A percentile compares a stretch with the other conserved stretches of the same genome.
Conservation (phyloP, 2,113 vertebrate species). For the Athene noctua region DNA sequence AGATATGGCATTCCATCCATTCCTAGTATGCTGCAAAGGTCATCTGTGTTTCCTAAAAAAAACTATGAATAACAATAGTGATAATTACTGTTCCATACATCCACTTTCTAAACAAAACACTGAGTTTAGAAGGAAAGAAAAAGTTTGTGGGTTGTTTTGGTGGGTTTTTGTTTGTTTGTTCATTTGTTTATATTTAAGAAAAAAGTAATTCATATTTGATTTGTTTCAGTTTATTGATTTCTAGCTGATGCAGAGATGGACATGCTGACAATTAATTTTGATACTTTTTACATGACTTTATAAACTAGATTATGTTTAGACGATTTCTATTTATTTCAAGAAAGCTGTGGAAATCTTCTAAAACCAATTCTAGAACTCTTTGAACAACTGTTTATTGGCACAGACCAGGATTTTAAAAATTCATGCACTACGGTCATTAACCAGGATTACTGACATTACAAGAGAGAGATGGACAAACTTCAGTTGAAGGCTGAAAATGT, state of each 20-base stretch:
- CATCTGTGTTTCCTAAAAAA: background rate
- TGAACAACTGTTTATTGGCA: background rate
- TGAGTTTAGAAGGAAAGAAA: background rate
- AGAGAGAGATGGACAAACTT: background rate
- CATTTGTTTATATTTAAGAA: rapidly evolving
- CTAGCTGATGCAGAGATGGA: background rate
- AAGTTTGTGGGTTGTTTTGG: background rate
- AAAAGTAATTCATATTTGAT: background rate
- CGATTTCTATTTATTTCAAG: background rate
- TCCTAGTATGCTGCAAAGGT: background rate
- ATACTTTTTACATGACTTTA: background rate
- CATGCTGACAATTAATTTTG: background rate
- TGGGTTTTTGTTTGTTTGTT: background rate
- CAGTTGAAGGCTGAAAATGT: background rate
- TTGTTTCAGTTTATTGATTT: background rate
- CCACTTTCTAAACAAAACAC: background rate
- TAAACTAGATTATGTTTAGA: background rate
- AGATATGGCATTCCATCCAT: background rate
- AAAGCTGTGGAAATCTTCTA: background rate
- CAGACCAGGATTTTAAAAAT: background rate
- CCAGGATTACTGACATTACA: background rate
- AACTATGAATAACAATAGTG: background rate
- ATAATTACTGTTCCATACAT: background rate
- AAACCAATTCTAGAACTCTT: background rate
- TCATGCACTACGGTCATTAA: background rate